Base-by-base conservation (phyloP, 2,113 vertebrate genomes). In the Probosciger aterrimus region DNA sequence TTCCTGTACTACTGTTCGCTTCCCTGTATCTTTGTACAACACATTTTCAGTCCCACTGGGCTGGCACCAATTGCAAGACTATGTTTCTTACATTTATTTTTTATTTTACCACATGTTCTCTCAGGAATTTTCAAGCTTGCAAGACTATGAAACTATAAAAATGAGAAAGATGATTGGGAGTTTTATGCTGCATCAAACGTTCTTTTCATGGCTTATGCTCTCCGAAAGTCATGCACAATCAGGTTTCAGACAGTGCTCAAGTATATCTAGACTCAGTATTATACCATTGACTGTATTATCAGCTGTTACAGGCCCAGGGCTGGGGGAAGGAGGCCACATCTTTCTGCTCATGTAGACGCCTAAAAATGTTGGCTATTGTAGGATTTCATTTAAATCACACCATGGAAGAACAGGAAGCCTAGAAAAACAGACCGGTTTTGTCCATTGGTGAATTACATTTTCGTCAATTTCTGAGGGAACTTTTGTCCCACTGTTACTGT, bases 161-260 rank as follows among this genome's bases (percentile, higher is more conserved):
- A 89, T 78, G 80, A 88, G 83, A 92, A 94, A 95, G 68, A 95
- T 75, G 68, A 95, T 64, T 96, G 47, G 76, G 60, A 86, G 68
- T 91, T 88, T 92, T 84, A 86, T 76, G 43, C 73, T 92, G 82
- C 47, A 90, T 94, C 83, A 88, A 87, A 83, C 49, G 4, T 87
- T 86, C 65, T 95, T 94, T 96, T 96, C 93, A 92, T 92, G 87
- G 92, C 80, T 95, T 55, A 31, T 76, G 74, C 70, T 93, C 81
- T 76, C 88, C 52, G 65, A 76, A 92, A 96, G 95, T 94, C 96
- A 96, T 86, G 92, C 92, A 91, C 92, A 95, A 92, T 94, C 88
- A 88, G 79, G 73, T 96, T 96, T 88, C 87, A 96, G 95, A 90
- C 85, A 94, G 60, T 92, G 73, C 84, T 92, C 50, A 91, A 93